Evolutionary conservation across 2,888 invertebrate species (phyloP), one percentile per base, ranked within the genome.

Genomic region (Hololepta plana): DNA sequence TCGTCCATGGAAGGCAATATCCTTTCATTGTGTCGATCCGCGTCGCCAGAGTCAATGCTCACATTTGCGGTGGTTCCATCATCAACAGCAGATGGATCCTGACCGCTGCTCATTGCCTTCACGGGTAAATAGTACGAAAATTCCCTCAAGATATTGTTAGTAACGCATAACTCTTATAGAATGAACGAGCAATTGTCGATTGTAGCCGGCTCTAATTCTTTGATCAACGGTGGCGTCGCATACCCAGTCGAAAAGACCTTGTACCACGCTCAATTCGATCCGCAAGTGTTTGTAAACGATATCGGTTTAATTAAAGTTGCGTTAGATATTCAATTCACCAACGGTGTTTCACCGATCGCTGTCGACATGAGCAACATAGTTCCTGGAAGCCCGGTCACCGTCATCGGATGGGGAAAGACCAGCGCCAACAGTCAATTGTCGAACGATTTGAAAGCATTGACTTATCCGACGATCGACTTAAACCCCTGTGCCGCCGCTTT

Each of bases 51-150:
- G 42, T 42, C 21, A 53, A 52, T 1, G 32, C 49, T 33, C 58
- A 44, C 28, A 50, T 52, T 24, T 62, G 62, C 34, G 62, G 61
- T 4, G 62, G 61, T 0, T 55, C 58, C 2, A 57, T 61, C 26
- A 42, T 60, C 19, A 56, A 42, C 28, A 16, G 26, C 2, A 35
- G 35, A 8, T 44, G 46, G 29, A 39, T 62, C 4, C 35, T 62
- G 8, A 59, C 61, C 1, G 61, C 62, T 6, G 62, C 61, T 3
- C 62, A 62, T 41, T 62, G 62, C 32, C 35, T 62, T 2, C 32
- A 33, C 3, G 46, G 51, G 62, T 62, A 51, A 35, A n/a, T n/a
- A n/a, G n/a, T n/a, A n/a, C n/a, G n/a, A n/a, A n/a, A n/a, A n/a
- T n/a, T n/a, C n/a, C n/a, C n/a, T n/a, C n/a, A n/a, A n/a, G n/a